Evolutionary conservation across 1,140 invertebrate species (phyloP), one percentile per base, ranked within the genome.

Genomic region (Archivesica marissinica): DNA sequence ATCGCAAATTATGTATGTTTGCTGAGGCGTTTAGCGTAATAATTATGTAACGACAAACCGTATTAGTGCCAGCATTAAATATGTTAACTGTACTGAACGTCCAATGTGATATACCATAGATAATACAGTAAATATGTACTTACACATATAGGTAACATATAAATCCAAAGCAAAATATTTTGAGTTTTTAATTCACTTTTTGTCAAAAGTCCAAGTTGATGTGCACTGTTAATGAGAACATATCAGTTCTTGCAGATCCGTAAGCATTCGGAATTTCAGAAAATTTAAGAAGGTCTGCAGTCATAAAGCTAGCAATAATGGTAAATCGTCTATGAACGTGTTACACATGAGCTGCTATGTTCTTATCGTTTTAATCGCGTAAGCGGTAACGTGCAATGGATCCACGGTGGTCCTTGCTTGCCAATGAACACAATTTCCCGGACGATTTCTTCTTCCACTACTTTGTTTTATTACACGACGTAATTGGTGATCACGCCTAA

Each of bases 391-490:
- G 44, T 44, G 59, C 47, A 50, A 47, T 9, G 44, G 25, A 70
- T 23, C 47, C 50, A 41, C 61, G 72, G 61, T 85, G 75, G 82
- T 85, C 75, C 61, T 38, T 56, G 30, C 30, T 50, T 41, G 59
- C 56, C 74, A 78, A 66, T 85, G 82, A 85, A 70, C 82, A 66
- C 74, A 52, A 85, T 85, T 85, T 85, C 74, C 59, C 56, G 82
- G 72, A 66, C 82, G 82, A 85, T 77, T 85, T 85, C 82, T 68
- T 66, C 35, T 85, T 85, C 82, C 82, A 85, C 82, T 78, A 66
- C 82, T 77, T 85, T 85, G 82, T 85, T 85, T 85, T 85, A 85
- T 85, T 85, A 61, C 75, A 85, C 39, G 35, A 59, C 28, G 74
- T 78, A 77, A 77, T 85, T 66, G 72, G 35, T 39, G 64, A 85